Evolutionary conservation across 2,797 vertebrate species (phyloP).

Genomic region (Sebastes hubbsi): DNA sequence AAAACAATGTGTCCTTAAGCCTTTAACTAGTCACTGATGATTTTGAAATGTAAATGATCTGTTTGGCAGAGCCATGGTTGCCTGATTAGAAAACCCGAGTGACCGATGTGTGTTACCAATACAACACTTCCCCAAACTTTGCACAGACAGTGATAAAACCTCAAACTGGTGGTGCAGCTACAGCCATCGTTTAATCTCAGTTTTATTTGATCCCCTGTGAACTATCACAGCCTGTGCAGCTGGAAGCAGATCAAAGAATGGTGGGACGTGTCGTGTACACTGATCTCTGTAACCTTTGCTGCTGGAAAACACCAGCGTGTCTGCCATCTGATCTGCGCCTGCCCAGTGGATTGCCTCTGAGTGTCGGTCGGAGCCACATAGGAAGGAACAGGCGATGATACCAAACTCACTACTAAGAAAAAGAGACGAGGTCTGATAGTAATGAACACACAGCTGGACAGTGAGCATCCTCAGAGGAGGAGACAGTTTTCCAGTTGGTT

Average conservation of each 20-base stretch:
- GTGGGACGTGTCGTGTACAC: not conserved
- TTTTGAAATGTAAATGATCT: not conserved
- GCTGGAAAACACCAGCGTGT: slow-evolving; percentile 47
- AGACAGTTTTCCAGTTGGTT: not conserved
- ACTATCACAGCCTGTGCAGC: not conserved
- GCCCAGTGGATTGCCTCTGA: slow-evolving; percentile 37
- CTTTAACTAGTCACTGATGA: not conserved
- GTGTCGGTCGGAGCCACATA: not conserved
- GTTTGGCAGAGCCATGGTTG: not conserved
- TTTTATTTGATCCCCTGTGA: slow-evolving; percentile 53
- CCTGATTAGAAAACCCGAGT: not conserved
- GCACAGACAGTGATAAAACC: slow-evolving; percentile 2
- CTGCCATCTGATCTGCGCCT: slow-evolving; percentile 18
- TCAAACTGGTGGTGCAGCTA: not conserved
- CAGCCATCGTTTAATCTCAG: not conserved
- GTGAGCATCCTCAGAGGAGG: not conserved
- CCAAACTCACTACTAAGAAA: not conserved
- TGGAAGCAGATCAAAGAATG: slow-evolving; percentile 50
- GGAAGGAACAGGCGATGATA: slow-evolving; percentile 18
- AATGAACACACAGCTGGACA: not conserved
- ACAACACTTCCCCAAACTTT: slow-evolving; percentile 1
- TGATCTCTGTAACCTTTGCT: slow-evolving; percentile 43
- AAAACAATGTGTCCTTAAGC: not conserved
- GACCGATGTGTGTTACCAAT: not conserved
- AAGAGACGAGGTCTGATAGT: not conserved